Conservation (phyloP, 1,140 invertebrate species). For the Panulirus ornatus region DNA sequence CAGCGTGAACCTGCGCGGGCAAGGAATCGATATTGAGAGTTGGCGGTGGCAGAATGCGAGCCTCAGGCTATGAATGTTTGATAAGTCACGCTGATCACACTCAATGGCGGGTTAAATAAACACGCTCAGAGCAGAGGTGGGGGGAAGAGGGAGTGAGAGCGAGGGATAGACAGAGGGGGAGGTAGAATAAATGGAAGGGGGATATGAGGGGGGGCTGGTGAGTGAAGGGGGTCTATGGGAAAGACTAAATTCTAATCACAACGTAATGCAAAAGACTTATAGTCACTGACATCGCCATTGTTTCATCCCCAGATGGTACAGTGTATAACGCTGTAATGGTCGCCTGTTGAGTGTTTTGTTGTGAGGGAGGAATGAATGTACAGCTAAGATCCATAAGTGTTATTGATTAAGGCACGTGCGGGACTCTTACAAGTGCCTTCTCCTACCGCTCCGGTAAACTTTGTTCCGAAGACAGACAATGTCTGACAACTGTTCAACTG, state of each 20-base stretch:
- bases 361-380: not conserved
- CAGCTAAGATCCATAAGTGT: not conserved
- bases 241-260: no score
- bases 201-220: not conserved
- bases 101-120: constrained; percentile 69
- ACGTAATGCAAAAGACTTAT: no score
- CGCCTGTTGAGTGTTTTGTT: no score
- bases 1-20: not conserved
- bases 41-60: not conserved
- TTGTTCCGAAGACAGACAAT: not conserved
- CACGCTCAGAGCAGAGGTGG: constrained; percentile 29
- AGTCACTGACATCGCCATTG: no score
- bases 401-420: not conserved
- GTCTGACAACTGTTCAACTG: not conserved
- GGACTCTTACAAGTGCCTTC: not conserved
- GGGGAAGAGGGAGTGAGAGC: not conserved
- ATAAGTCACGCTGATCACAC: constrained; percentile 67
- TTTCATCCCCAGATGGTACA: no score
- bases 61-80: constrained; percentile 63
- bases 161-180: not conserved
- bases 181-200: not conserved
- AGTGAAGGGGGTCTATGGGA: no score
- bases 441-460: not conserved
- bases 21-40: constrained; percentile 25
- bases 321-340: no score